Conservation (phyloP, 1,140 invertebrate genomes). For the Drosophila obscura region DNA sequence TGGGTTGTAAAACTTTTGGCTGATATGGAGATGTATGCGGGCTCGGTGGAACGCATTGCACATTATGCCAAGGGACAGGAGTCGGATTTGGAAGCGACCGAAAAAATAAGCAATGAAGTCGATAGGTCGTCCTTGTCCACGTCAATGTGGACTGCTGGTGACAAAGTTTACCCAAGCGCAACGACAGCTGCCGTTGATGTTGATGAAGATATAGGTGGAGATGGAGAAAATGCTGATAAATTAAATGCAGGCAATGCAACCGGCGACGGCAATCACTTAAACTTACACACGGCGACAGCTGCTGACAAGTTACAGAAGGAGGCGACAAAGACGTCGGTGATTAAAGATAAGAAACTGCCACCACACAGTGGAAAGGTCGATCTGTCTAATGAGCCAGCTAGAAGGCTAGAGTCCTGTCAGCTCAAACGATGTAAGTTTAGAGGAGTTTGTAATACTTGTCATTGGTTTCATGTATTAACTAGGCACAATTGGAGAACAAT, state of each 20-base stretch:
- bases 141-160: conserved; percentile 45
- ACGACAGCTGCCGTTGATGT: conserved; percentile 75
- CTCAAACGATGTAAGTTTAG: conserved; percentile 60
- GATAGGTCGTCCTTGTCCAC: conserved; percentile 63
- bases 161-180: conserved; percentile 78
- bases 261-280: conserved; percentile 71
- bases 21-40: conserved; percentile 92
- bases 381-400: conserved; percentile 48
- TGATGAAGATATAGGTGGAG: conserved; percentile 50
- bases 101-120: conserved; percentile 67
- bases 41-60: conserved; percentile 89
- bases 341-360: conserved; percentile 66
- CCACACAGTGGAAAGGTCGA: conserved; percentile 52
- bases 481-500: conserved; percentile 12
- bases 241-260: conserved; percentile 75
- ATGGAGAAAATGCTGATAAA: conserved; percentile 61
- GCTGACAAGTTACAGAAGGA: conserved; percentile 63
- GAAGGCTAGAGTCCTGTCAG: conserved; percentile 12
- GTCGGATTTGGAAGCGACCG: conserved; percentile 7
- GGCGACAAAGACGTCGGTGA: conserved; percentile 57
- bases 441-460: conserved; percentile 9
- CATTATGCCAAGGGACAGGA: conserved; percentile 84
- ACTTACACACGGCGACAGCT: conserved; percentile 64
- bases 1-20: conserved; percentile 92
- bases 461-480: conserved; percentile 7